Evolutionary conservation across 2,888 invertebrate genomes (phyloP), one percentile per base, ranked within the genome.

Genomic region (Parnassius orleans): DNA sequence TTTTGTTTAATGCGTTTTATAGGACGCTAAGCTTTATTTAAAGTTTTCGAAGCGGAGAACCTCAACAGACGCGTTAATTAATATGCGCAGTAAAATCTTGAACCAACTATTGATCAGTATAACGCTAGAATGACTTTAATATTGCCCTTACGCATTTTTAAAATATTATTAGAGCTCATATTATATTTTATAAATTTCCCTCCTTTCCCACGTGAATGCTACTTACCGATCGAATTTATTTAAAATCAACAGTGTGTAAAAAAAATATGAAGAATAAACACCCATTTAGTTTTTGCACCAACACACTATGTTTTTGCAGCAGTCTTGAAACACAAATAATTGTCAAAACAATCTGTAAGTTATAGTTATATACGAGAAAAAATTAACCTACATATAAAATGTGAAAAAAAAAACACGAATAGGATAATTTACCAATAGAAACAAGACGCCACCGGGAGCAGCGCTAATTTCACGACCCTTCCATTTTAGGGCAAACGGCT

Each of bases 401-500:
- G 33, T 33, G 33, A 33, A 33, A 33, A 33, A 24, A 2, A 24
- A 33, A 33, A 33, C 7, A 41, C 1, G 44, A 24, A 33, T 19
- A 44, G 47, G n/a, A 56, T 24, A 43, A 47, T 41, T 52, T 11
- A 61, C 53, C 57, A 14, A 57, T 19, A 15, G 52, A 57, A 46
- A 42, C 47, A 19, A 61, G 57, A 57, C 61, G 53, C 47, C 61
- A 47, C 52, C 57, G 47, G 47, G 52, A 57, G 61, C 42, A 47
- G 42, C 47, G 47, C 33, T 52, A 57, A 53, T 61, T 61, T 61
- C 61, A 53, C 52, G 61, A 61, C 53, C 61, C 61, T 44, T 53
- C 57, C 57, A 48, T 61, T 61, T 61, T 57, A 61, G 57, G 24
- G 57, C 44, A 47, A 47, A 15, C 52, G 53, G 57, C 61, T 57